These are phyloP conservation scores for Tenodera sinensis DNA, from an alignment of 2,888 invertebrate species.

Conservation along the genomic window DNA sequence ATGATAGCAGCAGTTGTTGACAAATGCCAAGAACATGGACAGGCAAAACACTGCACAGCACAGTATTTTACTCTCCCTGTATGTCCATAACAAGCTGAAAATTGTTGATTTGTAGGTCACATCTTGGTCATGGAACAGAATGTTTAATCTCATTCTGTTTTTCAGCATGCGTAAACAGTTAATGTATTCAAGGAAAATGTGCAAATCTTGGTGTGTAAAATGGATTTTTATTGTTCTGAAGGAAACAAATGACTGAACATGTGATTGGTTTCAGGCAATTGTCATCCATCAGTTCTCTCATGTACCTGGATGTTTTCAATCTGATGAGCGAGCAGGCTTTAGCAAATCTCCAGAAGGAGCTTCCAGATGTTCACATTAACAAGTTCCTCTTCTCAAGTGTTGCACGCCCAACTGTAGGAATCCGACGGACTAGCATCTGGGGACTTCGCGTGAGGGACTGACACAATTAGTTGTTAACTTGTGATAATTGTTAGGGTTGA, in stretches of 20 bases:
- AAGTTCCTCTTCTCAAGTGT: slow-evolving; percentile 78
- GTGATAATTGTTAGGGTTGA: not conserved
- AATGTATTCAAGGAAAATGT: no score
- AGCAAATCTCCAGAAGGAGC: slow-evolving; percentile 51
- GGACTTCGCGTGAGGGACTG: slow-evolving; percentile 77
- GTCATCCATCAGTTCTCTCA: slow-evolving; percentile 59
- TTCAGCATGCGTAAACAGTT: no score
- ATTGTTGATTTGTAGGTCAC: no score
- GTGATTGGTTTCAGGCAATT: slow-evolving; percentile 49
- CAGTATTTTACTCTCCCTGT: no score
- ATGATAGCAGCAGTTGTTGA: no score
- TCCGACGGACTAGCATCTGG: slow-evolving; percentile 87
- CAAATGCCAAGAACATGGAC: no score
- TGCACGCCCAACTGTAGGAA: slow-evolving; percentile 85
- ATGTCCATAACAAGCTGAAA: no score
- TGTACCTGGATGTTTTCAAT: slow-evolving; percentile 79
- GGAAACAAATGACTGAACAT: not conserved
- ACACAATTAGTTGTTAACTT: slow-evolving; percentile 30
- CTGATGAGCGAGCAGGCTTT: slow-evolving; percentile 61
- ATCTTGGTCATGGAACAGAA: no score
- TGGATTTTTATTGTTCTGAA: no score
- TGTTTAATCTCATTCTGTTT: no score
- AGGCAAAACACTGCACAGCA: no score
- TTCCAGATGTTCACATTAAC: slow-evolving; percentile 64
- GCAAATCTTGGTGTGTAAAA: no score